phyloP scores from a whole-genome alignment of 2,113 vertebrate genomes.

The Melanostigma gelatinosum region DNA sequence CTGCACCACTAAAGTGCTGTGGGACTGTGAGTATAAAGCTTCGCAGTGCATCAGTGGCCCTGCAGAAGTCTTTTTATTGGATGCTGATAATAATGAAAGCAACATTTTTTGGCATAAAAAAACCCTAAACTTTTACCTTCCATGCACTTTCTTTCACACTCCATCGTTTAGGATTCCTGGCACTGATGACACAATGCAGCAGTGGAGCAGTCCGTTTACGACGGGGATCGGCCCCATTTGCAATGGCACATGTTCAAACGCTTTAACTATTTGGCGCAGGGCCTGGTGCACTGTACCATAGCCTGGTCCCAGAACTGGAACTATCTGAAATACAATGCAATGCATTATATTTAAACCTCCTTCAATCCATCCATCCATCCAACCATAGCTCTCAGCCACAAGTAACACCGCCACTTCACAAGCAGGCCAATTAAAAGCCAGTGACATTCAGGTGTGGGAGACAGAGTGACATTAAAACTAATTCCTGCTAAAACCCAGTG shows the following conservation, averaged over 20 bases:
- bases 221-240: conserved; percentile 49
- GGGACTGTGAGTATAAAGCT: background rate
- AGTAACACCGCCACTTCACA: conserved; percentile 69
- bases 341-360: conserved; percentile 17
- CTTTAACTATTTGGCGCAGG: conserved; percentile 26
- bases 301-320: conserved; percentile 31
- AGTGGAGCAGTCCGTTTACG: conserved; percentile 45
- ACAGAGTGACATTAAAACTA: conserved; percentile 82
- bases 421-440: conserved; percentile 79
- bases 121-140: conserved; percentile 28
- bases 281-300: conserved; percentile 28
- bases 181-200: conserved; percentile 57
- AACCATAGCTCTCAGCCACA: conserved; percentile 60
- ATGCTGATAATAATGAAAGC: conserved; percentile 15
- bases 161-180: conserved; percentile 28
- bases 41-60: conserved; percentile 14
- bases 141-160: conserved; percentile 42
- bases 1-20: conserved; percentile 11
- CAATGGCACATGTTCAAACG: conserved; percentile 44
- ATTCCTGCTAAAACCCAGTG: conserved; percentile 79
- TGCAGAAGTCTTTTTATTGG: conserved; percentile 25
- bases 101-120: conserved; percentile 8
- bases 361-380: conserved; percentile 19
- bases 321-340: conserved; percentile 17
- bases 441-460: conserved; percentile 80